phyloP scores from a whole-genome alignment of 1,140 invertebrate species.

The Drosophila parvula region DNA sequence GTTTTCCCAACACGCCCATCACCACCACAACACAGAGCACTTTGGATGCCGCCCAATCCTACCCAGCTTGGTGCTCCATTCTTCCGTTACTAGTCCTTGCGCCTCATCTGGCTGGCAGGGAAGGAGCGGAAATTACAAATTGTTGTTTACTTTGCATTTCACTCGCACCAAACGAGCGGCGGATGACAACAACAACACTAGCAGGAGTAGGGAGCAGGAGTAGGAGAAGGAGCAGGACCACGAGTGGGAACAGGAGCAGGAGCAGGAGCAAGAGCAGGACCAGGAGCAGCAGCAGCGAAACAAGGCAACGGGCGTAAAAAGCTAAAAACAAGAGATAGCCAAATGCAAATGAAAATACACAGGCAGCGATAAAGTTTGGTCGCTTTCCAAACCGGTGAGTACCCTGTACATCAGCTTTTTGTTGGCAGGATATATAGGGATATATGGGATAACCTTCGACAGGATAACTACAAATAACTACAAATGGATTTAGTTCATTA shows the following conservation, averaged over 20 bases:
- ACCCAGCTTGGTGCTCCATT: not conserved
- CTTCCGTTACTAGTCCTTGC: conserved; percentile 18
- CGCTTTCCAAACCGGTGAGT: not conserved
- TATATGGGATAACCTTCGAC: not conserved
- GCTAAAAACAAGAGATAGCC: conserved; percentile 28
- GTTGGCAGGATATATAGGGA: not conserved
- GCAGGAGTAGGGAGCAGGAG: not conserved
- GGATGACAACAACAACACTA: conserved; percentile 38
- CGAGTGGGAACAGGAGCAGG: not conserved
- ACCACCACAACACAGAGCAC: conserved; percentile 8
- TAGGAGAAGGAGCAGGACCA: not conserved
- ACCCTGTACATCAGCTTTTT: conserved; percentile 3
- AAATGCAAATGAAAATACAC: conserved; percentile 59
- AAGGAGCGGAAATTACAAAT: conserved; percentile 77
- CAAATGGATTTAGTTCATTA: not conserved
- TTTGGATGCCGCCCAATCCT: conserved; percentile 1
- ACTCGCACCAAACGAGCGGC: conserved; percentile 59
- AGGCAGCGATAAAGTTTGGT: conserved; percentile 13
- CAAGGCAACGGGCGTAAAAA: conserved; percentile 42
- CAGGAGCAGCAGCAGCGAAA: conserved; percentile 1
- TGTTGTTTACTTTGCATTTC: conserved; percentile 78
- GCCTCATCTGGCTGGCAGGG: conserved; percentile 36
- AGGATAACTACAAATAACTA: not conserved
- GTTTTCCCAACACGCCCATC: conserved; percentile 50
- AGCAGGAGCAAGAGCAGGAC: not conserved